Conservation (phyloP, 2,113 vertebrate genomes). For the Riparia riparia region DNA sequence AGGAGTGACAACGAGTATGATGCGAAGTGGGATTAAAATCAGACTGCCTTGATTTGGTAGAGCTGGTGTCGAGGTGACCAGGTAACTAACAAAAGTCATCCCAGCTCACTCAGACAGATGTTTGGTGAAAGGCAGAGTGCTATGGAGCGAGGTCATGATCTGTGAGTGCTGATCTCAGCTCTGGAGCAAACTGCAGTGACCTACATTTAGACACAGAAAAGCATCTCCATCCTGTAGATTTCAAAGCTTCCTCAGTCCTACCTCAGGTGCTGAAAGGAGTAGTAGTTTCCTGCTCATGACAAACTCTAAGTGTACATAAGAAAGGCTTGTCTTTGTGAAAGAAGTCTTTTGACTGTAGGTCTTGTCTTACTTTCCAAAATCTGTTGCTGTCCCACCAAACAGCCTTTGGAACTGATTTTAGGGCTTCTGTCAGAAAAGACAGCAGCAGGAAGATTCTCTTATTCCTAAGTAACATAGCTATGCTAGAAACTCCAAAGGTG, state of each 20-base stretch:
- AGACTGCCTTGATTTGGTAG: not conserved
- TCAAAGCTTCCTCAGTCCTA: not conserved
- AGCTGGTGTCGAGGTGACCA: not conserved
- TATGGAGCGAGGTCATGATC: rapidly evolving
- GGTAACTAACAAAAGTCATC: not conserved
- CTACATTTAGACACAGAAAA: not conserved
- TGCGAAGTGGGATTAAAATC: not conserved
- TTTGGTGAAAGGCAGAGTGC: not conserved
- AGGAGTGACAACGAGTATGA: not conserved
- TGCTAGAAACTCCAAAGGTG: not conserved
- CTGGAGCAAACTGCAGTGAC: not conserved
- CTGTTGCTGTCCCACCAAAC: not conserved
- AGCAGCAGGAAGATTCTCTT: not conserved
- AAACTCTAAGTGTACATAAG: not conserved
- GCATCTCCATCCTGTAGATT: not conserved
- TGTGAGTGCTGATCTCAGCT: not conserved
- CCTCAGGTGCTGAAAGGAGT: not conserved
- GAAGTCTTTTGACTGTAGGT: not conserved
- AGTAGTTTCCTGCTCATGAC: not conserved
- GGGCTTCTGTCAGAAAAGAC: not conserved
- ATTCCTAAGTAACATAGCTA: not conserved
- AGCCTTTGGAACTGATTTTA: not conserved
- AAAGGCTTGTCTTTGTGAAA: not conserved
- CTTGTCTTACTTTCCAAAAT: not conserved
- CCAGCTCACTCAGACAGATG: not conserved